Base-by-base conservation (phyloP, 2,888 invertebrate genomes). In the Drosophila helvetica region DNA sequence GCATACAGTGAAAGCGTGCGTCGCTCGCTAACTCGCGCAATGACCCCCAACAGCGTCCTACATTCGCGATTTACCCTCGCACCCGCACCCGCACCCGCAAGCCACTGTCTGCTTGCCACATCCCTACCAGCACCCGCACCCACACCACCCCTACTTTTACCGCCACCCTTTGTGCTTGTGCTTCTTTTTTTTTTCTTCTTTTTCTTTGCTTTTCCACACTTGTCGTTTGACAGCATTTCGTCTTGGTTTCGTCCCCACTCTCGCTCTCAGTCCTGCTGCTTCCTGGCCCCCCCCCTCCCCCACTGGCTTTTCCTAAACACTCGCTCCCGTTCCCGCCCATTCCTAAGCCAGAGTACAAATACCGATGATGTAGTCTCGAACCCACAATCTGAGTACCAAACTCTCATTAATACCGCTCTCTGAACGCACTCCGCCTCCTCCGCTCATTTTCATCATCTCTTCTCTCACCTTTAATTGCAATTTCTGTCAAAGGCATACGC, bases 211-310 rank as follows among this genome's bases (percentile, higher is more conserved):
- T 60, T 56, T 66, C 69, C 77, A 84, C 80, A 83, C 84, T 86
- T 84, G 80, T 68, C 73, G 82, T 80, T 83, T 61, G 83, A 82
- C 83, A 82, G 73, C 77, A 77, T 82, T 77, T 63, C 68, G 50
- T 81, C 79, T 56, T 61, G 59, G 55, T 53, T 73, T 76, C 22
- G 5, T 77, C 63, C 52, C n/a, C 6, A 54, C 59, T 70, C 70
- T 67, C 71, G 51, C 46, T 70, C 48, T 61, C 47, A 58, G 52
- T 66, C 33, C 18, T 60, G 15, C 18, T n/a, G 22, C 22, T 54
- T 25, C 25, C 52, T 33, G 46, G 19, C 45, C 45, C 0, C 22
- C 22, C 22, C 22, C 4, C 22, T 4, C 22, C 53, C 54, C 19
- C 17, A 10, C 33, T 15, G 33, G 15, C 38, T 15, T 12, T 33